phyloP scores from a whole-genome alignment of 2,113 vertebrate genomes.

The Hiodon tergisus region DNA sequence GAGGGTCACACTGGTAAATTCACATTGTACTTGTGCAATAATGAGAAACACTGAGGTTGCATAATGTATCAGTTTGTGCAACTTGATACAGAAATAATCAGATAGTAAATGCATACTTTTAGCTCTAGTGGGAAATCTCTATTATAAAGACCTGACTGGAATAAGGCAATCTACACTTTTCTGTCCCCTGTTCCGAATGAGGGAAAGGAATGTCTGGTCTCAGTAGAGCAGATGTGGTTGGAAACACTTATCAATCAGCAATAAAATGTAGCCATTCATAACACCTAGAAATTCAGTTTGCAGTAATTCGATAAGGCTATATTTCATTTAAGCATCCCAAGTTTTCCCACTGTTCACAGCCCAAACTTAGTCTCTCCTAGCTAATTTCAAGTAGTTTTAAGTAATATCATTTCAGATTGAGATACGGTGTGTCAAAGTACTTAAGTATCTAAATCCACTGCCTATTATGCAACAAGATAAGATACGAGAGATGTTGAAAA shows the following conservation, averaged over 20 bases:
- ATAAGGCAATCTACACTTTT: neutral
- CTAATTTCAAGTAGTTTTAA: neutral
- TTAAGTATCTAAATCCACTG: neutral
- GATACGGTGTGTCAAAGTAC: neutral
- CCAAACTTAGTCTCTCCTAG: neutral
- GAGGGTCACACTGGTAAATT: neutral
- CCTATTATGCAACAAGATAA: neutral
- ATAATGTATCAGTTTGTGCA: neutral
- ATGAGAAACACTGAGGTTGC: neutral
- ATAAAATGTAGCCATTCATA: neutral
- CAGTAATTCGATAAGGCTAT: neutral
- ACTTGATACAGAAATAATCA: neutral
- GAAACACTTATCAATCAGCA: neutral
- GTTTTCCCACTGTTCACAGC: neutral
- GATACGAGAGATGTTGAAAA: neutral
- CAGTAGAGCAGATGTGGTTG: neutral
- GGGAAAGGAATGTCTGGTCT: neutral
- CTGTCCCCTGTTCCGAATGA: neutral
- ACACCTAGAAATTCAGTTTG: neutral
- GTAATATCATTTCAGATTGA: slow-evolving; percentile 3
- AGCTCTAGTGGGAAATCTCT: neutral
- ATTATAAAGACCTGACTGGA: neutral
- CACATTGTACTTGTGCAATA: neutral
- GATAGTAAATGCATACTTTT: neutral
- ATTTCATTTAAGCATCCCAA: neutral